Percentiles rank a stretch among this genome's conserved stretches.
These are phyloP conservation scores for Formica aserva DNA, from an alignment of 2,888 invertebrate species.

Conservation along the genomic window DNA sequence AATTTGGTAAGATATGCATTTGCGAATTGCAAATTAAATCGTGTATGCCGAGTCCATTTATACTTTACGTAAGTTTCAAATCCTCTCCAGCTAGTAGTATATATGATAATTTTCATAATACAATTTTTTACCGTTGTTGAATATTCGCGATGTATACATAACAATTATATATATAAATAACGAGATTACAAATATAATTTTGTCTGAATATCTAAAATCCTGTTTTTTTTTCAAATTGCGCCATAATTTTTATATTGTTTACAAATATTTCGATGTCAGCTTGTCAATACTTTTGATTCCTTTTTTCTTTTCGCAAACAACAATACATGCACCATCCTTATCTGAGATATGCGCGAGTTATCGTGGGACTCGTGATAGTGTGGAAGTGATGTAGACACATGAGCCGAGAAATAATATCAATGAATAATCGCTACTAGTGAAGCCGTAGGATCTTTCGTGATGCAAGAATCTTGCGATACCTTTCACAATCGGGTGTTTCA, in stretches of 20 bases:
- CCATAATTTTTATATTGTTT: slow-evolving; percentile 1
- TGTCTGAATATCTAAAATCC: slow-evolving; percentile 9
- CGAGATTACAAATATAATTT: slow-evolving; percentile 1
- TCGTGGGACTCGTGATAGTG: slow-evolving; percentile 43
- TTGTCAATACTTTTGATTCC: background rate
- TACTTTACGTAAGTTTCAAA: slow-evolving; percentile 56
- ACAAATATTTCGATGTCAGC: background rate
- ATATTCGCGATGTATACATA: background rate
- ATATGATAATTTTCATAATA: slow-evolving; percentile 11
- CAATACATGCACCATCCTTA: slow-evolving; percentile 50
- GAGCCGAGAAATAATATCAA: slow-evolving; percentile 28
- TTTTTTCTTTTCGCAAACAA: slow-evolving; percentile 27
- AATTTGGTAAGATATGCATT: slow-evolving; percentile 28
- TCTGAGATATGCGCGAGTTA: slow-evolving; percentile 44
- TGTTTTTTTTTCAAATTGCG: slow-evolving; percentile 11
- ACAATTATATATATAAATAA: background rate
- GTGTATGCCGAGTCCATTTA: slow-evolving; percentile 76
- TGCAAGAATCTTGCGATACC: slow-evolving; percentile 87
- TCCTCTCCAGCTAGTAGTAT: background rate
- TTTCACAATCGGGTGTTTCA: slow-evolving; percentile 95
- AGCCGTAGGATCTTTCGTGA: slow-evolving; percentile 67
- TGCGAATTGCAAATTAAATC: slow-evolving; percentile 30
- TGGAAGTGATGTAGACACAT: slow-evolving; percentile 20
- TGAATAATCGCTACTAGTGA: slow-evolving; percentile 59
- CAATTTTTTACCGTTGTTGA: slow-evolving; percentile 1